Evolutionary conservation across 2,797 vertebrate species (phyloP).

Genomic region (Harpagifer antarcticus): DNA sequence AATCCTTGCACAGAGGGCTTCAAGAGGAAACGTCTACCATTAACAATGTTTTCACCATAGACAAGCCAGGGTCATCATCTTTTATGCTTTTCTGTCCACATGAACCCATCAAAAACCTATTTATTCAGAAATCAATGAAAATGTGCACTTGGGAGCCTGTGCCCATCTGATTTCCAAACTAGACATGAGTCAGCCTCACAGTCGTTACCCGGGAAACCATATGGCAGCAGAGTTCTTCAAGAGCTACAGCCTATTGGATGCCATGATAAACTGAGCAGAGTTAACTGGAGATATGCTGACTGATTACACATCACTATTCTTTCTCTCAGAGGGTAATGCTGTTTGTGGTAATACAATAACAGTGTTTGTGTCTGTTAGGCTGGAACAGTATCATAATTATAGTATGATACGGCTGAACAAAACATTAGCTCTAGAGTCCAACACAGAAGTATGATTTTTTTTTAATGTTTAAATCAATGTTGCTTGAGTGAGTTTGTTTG

Average conservation of each 20-base stretch:
- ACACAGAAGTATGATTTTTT: not conserved
- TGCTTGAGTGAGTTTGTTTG: not conserved
- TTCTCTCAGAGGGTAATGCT: not conserved
- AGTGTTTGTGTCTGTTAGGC: not conserved
- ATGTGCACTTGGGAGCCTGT: conserved; percentile 30
- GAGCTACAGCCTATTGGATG: conserved; percentile 3
- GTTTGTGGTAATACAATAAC: not conserved
- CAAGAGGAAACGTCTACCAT: not conserved
- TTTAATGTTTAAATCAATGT: not conserved
- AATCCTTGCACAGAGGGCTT: conserved; percentile 2
- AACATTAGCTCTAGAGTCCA: not conserved
- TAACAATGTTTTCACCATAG: not conserved
- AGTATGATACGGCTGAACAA: not conserved
- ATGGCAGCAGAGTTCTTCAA: conserved; percentile 10
- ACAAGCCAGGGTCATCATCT: not conserved
- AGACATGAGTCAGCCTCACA: conserved; percentile 43
- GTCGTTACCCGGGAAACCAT: conserved; percentile 51
- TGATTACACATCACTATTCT: not conserved
- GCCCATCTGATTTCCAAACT: conserved; percentile 24
- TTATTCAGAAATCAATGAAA: conserved; percentile 22
- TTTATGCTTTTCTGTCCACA: not conserved
- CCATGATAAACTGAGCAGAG: not conserved
- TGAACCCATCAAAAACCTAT: conserved; percentile 2
- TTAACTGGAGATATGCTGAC: not conserved
- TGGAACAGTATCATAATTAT: not conserved